These are phyloP conservation scores for Noctua comes DNA, from an alignment of 2,888 invertebrate species.

Conservation along the genomic window DNA sequence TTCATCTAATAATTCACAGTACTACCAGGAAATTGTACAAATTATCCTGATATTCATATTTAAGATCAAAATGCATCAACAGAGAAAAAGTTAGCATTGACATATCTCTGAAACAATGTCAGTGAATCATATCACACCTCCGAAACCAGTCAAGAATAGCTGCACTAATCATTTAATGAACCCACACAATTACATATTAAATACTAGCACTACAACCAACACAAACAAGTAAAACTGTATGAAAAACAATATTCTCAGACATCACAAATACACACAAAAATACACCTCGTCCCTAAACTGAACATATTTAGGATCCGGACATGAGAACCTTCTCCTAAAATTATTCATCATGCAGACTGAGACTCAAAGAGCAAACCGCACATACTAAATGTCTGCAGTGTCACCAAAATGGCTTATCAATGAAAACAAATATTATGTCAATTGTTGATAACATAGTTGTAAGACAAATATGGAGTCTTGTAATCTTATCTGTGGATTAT, in stretches of 20 bases:
- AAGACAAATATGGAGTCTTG: constrained; percentile 66
- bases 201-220: constrained; percentile 8
- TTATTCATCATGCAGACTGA: constrained; percentile 70
- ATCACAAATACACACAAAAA: constrained; percentile 55
- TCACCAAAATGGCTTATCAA: constrained; percentile 69
- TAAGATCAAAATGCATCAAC: constrained; percentile 26
- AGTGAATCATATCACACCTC: constrained; percentile 52
- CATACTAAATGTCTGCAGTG: constrained; percentile 61
- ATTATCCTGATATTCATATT: neutral
- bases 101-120: constrained; percentile 47
- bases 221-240: constrained; percentile 44
- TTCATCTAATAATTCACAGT: neutral
- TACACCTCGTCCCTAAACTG: constrained; percentile 75
- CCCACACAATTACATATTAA: constrained; percentile 47
- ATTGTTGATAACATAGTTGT: constrained; percentile 69
- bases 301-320: constrained; percentile 76
- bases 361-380: constrained; percentile 56
- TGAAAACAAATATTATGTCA: constrained; percentile 76
- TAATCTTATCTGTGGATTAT: constrained; percentile 82
- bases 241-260: constrained; percentile 18
- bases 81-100: constrained; percentile 11
- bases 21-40: constrained; percentile 18
- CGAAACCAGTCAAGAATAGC: constrained; percentile 38
- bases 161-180: constrained; percentile 41
- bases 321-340: constrained; percentile 73